Conservation (phyloP, 2,888 invertebrate genomes). For the Plagodis dolabraria region DNA sequence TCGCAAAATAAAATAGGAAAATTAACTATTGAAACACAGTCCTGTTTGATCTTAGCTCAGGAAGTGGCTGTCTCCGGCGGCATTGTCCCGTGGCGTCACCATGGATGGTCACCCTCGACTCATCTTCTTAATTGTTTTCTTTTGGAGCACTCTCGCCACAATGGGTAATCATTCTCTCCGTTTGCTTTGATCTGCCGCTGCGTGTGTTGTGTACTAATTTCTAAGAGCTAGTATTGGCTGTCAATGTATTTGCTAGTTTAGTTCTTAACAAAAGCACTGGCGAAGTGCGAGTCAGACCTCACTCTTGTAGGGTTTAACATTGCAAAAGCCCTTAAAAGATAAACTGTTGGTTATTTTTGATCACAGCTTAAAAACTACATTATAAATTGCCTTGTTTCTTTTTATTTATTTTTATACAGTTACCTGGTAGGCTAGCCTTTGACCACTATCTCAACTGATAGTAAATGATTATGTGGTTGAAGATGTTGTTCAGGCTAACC, state of each 20-base stretch:
- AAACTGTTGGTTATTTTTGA: too few species aligned
- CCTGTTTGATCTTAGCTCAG: conserved; percentile 66
- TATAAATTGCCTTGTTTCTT: too few species aligned
- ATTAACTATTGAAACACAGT: conserved; percentile 36
- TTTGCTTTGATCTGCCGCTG: conserved; percentile 69
- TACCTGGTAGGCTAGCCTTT: too few species aligned
- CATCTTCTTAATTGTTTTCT: conserved; percentile 82
- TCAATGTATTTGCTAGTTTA: conserved; percentile 2
- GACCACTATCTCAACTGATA: too few species aligned
- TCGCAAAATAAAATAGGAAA: neutral
- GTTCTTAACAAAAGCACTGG: too few species aligned
- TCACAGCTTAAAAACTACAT: too few species aligned
- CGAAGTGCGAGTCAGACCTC: too few species aligned
- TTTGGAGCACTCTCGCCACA: conserved; percentile 72
- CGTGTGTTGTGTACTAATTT: conserved; percentile 49
- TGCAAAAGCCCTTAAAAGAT: too few species aligned
- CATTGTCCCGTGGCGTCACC: conserved; percentile 59
- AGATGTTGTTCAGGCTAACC: too few species aligned
- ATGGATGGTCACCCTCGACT: conserved; percentile 60
- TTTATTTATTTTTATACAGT: too few species aligned
- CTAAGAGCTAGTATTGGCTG: conserved; percentile 12
- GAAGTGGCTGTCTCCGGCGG: conserved; percentile 69
- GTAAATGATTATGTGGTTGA: too few species aligned
- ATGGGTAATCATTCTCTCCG: conserved; percentile 65
- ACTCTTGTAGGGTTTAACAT: too few species aligned